A percentile compares a stretch with the other conserved stretches of the same genome.
phyloP scores from a whole-genome alignment of 1,140 invertebrate genomes.

The Aradophagus sp. region DNA sequence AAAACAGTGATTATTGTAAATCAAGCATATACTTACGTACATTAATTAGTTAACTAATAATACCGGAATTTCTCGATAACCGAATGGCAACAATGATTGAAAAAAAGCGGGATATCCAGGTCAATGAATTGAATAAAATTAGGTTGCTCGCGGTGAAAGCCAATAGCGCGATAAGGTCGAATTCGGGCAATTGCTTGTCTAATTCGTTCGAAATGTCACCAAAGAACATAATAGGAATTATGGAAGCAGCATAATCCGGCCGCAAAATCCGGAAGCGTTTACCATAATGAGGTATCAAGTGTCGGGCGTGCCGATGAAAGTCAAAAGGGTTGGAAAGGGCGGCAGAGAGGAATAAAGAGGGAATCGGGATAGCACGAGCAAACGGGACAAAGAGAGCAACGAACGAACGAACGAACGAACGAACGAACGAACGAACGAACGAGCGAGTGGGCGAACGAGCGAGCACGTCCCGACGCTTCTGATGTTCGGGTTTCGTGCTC shows the following conservation, averaged over 20 bases:
- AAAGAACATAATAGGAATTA: constrained; percentile 57
- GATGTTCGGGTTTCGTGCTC: constrained; percentile 37
- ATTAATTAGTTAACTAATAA: too few species aligned
- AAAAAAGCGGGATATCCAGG: too few species aligned
- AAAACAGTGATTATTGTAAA: too few species aligned
- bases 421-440: constrained; percentile 15
- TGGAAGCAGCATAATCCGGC: constrained; percentile 66
- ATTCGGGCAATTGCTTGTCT: too few species aligned
- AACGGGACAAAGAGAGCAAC: constrained; percentile 44
- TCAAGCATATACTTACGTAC: too few species aligned
- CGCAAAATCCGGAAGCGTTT: constrained; percentile 73
- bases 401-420: constrained; percentile 19
- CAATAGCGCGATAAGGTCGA: too few species aligned
- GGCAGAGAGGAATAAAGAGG: constrained; percentile 49
- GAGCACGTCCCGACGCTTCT: constrained; percentile 32
- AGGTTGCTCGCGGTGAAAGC: too few species aligned
- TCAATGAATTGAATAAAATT: too few species aligned
- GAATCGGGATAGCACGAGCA: constrained; percentile 26
- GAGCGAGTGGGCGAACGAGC: constrained; percentile 19
- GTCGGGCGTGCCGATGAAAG: constrained; percentile 60
- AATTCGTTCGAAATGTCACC: constrained; percentile 32
- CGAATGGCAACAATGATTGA: too few species aligned
- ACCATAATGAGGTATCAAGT: constrained; percentile 74
- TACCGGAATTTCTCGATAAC: too few species aligned
- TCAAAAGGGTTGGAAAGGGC: constrained; percentile 57